phyloP scores from a whole-genome alignment of 2,797 vertebrate species.

The Ctenochaetus hawaiiensis region DNA sequence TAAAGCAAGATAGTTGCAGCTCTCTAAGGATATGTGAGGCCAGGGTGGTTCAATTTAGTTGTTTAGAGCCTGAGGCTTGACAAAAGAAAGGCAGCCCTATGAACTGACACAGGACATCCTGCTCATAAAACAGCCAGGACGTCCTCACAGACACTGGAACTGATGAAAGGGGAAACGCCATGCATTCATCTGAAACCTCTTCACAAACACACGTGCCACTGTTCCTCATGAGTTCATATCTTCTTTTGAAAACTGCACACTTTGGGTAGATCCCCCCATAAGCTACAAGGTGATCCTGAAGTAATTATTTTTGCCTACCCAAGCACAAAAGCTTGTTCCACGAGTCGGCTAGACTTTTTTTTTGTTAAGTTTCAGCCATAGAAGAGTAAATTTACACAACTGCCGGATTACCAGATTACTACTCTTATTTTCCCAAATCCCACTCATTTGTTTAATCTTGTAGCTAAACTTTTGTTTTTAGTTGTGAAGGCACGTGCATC shows the following conservation, averaged over 20 bases:
- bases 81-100: conserved; percentile 66
- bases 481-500: neutral
- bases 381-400: conserved; percentile 32
- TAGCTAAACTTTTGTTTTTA: conserved; percentile 9
- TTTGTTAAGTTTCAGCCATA: conserved; percentile 34
- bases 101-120: conserved; percentile 77
- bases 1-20: conserved; percentile 65
- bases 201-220: conserved; percentile 35
- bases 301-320: conserved; percentile 54
- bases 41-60: conserved; percentile 52
- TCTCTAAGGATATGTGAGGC: conserved; percentile 62
- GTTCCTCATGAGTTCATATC: conserved; percentile 33
- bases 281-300: conserved; percentile 34
- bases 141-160: conserved; percentile 60
- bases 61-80: conserved; percentile 68
- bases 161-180: conserved; percentile 66
- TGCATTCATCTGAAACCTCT: conserved; percentile 45
- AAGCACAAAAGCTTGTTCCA: conserved; percentile 38
- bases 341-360: conserved; percentile 26
- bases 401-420: conserved; percentile 48
- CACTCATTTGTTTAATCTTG: conserved; percentile 44
- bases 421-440: conserved; percentile 33
- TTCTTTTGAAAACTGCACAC: conserved; percentile 40
- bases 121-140: conserved; percentile 79
- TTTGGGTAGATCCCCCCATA: conserved; percentile 12